A percentile compares a stretch with the other conserved stretches of the same genome.
phyloP scores from a whole-genome alignment of 2,888 invertebrate species.

The Lutraria lutraria region DNA sequence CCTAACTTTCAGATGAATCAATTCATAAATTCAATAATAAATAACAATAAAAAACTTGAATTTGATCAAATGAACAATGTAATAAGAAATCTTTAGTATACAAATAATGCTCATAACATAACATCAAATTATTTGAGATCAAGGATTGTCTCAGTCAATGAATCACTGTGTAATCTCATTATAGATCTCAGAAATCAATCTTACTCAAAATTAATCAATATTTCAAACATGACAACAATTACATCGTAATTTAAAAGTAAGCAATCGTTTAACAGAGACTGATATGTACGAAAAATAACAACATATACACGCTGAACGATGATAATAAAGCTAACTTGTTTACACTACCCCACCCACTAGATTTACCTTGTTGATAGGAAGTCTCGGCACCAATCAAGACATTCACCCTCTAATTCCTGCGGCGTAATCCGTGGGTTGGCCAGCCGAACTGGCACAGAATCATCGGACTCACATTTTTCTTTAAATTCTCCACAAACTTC shows the following conservation, averaged over 20 bases:
- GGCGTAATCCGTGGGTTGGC: slow-evolving; percentile 72
- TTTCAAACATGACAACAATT: not conserved
- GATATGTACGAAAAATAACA: not conserved
- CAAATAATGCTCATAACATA: too few relatives aligned
- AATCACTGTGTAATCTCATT: too few relatives aligned
- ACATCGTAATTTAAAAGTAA: not conserved
- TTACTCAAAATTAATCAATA: not conserved
- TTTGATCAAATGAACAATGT: too few relatives aligned
- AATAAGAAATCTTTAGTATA: too few relatives aligned
- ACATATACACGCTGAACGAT: not conserved
- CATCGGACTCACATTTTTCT: slow-evolving; percentile 73
- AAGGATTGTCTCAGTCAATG: too few relatives aligned
- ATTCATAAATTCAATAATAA: too few relatives aligned
- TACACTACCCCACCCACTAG: slow-evolving; percentile 69
- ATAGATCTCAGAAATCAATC: not conserved
- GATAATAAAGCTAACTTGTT: not conserved
- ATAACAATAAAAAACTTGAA: too few relatives aligned
- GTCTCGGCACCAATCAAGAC: slow-evolving; percentile 82
- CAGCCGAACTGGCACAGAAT: slow-evolving; percentile 73
- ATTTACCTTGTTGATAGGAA: slow-evolving; percentile 80
- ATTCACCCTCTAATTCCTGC: slow-evolving; percentile 83
- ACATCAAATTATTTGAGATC: too few relatives aligned
- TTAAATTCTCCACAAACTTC: slow-evolving; percentile 77
- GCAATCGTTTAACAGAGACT: not conserved
- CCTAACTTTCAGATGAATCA: too few relatives aligned